A percentile compares a stretch with the other conserved stretches of the same genome.
These are phyloP conservation scores for Chondrilla cf. caribensis DNA, from an alignment of 37 sponge, comb jelly and placozoan species.

Conservation along the genomic window DNA sequence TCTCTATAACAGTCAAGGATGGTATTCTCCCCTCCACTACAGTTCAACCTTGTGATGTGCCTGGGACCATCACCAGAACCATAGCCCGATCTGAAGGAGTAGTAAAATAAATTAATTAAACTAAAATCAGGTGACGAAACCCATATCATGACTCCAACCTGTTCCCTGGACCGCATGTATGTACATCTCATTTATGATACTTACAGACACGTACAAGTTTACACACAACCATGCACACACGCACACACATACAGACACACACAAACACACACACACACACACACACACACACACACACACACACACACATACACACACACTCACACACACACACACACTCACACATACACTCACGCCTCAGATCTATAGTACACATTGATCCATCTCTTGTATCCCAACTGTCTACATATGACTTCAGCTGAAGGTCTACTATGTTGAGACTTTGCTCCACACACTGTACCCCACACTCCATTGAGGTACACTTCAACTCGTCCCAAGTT, in stretches of 20 bases:
- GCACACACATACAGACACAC: too few relatives aligned
- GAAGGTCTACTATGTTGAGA: not conserved
- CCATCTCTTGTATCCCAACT: not conserved
- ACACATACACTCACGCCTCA: not conserved
- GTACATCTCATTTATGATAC: too few relatives aligned
- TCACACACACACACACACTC: not conserved
- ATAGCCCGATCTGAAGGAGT: not conserved
- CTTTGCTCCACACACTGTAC: slow-evolving; percentile 1
- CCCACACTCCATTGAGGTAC: slow-evolving; percentile 10
- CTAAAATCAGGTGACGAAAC: not conserved
- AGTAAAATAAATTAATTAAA: not conserved
- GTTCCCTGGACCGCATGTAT: too few relatives aligned
- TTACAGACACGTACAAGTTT: too few relatives aligned
- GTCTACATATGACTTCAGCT: not conserved
- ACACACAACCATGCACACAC: too few relatives aligned
- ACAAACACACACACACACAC: too few relatives aligned
- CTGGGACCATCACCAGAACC: not conserved
- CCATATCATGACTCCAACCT: too few relatives aligned
- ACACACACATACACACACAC: too few relatives aligned
- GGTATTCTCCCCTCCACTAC: not conserved
- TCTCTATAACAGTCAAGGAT: not conserved
- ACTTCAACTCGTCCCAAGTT: slow-evolving; percentile 3
- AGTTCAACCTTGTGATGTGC: not conserved
- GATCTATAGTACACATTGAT: not conserved
- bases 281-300: too few relatives aligned